Evolutionary conservation across 2,888 invertebrate genomes (phyloP).

Genomic region (Orthosia cruda): DNA sequence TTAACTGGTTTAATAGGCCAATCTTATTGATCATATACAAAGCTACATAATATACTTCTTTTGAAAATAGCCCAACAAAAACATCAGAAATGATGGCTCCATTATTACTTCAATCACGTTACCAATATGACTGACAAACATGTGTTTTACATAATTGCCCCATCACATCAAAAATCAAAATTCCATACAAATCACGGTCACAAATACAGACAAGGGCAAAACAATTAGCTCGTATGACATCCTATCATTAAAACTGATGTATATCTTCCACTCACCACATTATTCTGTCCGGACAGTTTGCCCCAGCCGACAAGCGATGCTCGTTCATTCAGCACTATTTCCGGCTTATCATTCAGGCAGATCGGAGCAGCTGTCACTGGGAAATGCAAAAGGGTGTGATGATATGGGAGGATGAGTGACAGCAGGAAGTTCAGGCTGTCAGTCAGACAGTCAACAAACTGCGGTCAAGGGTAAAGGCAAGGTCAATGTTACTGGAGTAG

Average conservation of each 20-base stretch:
- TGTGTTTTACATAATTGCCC: slow-evolving; percentile 14
- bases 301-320: slow-evolving; percentile 95
- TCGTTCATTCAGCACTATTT: slow-evolving; percentile 92
- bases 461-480: slow-evolving; percentile 53
- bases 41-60: neutral
- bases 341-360: slow-evolving; percentile 94
- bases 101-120: slow-evolving; percentile 5
- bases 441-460: slow-evolving; percentile 59
- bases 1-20: neutral
- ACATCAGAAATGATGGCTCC: neutral
- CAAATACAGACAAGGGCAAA: slow-evolving; percentile 59
- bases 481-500: slow-evolving; percentile 55
- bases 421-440: slow-evolving; percentile 52
- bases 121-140: slow-evolving; percentile 1
- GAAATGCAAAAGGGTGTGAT: slow-evolving; percentile 71
- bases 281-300: slow-evolving; percentile 92
- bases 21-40: neutral
- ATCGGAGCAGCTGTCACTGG: slow-evolving; percentile 95
- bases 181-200: slow-evolving; percentile 46
- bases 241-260: slow-evolving; percentile 48
- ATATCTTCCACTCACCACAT: slow-evolving; percentile 82
- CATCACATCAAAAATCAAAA: slow-evolving; percentile 24
- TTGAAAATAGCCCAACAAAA: neutral
- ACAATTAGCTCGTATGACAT: slow-evolving; percentile 63
- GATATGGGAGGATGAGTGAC: slow-evolving; percentile 57